Percentiles rank a stretch among this genome's conserved stretches.
These are phyloP conservation scores for Sylvicapra grimmia DNA, from an alignment of 2,113 vertebrate species.

Conservation along the genomic window DNA sequence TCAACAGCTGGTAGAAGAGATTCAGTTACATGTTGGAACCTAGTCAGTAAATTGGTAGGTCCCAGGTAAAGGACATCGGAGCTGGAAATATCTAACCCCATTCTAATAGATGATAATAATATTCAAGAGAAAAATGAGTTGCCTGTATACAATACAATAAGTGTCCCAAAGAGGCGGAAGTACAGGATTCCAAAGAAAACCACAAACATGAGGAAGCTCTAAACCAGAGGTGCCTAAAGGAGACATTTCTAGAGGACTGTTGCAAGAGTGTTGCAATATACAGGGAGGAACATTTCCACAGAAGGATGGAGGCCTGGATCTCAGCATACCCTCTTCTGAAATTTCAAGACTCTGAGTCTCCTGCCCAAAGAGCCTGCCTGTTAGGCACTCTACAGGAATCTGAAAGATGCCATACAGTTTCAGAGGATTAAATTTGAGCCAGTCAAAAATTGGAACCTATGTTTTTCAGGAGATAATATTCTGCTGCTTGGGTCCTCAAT, in stretches of 20 bases:
- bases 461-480: slow-evolving; percentile 5
- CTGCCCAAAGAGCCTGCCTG: not conserved
- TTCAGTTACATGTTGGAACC: slow-evolving; percentile 29
- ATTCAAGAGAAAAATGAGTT: slow-evolving; percentile 28
- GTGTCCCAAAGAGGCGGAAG: not conserved
- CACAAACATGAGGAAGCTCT: not conserved
- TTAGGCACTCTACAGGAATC: not conserved
- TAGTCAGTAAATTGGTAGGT: slow-evolving; percentile 1
- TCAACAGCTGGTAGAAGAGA: slow-evolving; percentile 58
- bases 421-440: not conserved
- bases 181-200: not conserved
- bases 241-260: not conserved
- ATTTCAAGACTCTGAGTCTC: not conserved
- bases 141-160: not conserved
- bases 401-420: not conserved
- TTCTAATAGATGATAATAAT: not conserved
- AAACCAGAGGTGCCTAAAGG: not conserved
- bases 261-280: not conserved
- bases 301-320: not conserved
- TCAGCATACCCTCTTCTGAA: not conserved
- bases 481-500: not conserved
- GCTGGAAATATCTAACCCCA: not conserved
- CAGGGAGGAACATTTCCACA: not conserved
- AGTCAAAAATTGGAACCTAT: not conserved
- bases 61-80: not conserved